phyloP scores from a whole-genome alignment of 2,888 invertebrate genomes.

The Dyspetes luteomarginatus region DNA sequence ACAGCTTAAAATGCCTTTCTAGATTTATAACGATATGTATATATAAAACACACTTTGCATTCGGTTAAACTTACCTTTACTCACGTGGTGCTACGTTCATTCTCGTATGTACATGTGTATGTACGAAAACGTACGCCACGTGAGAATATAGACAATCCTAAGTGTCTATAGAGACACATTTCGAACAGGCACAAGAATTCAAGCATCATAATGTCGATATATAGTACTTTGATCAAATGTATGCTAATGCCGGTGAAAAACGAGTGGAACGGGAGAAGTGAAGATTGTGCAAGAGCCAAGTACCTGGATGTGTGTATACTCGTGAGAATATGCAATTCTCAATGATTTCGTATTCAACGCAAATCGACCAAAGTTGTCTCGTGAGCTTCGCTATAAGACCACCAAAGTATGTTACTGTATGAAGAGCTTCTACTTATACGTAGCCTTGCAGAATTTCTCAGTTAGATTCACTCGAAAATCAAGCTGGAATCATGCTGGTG shows the following conservation, averaged over 20 bases:
- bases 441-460: not conserved
- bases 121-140: slow-evolving; percentile 43
- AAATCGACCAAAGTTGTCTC: slow-evolving; percentile 56
- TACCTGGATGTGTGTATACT: slow-evolving; percentile 14
- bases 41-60: slow-evolving; percentile 42
- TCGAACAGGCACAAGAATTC: slow-evolving; percentile 68
- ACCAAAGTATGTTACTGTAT: not conserved
- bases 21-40: too few relatives aligned
- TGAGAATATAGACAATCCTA: slow-evolving; percentile 46
- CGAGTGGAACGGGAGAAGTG: not conserved
- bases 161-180: slow-evolving; percentile 13
- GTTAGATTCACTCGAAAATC: not conserved
- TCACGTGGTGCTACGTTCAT: slow-evolving; percentile 47
- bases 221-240: slow-evolving; percentile 71
- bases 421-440: not conserved
- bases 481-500: too few relatives aligned
- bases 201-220: slow-evolving; percentile 67
- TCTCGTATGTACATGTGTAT: slow-evolving; percentile 34
- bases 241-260: slow-evolving; percentile 71
- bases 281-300: slow-evolving; percentile 52
- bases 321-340: slow-evolving; percentile 48
- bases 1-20: too few relatives aligned
- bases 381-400: slow-evolving; percentile 1
- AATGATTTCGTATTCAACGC: slow-evolving; percentile 66
- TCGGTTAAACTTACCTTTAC: slow-evolving; percentile 36